Base-by-base conservation (phyloP, 2,888 invertebrate genomes). In the Scaptomyza cyrtandrae region DNA sequence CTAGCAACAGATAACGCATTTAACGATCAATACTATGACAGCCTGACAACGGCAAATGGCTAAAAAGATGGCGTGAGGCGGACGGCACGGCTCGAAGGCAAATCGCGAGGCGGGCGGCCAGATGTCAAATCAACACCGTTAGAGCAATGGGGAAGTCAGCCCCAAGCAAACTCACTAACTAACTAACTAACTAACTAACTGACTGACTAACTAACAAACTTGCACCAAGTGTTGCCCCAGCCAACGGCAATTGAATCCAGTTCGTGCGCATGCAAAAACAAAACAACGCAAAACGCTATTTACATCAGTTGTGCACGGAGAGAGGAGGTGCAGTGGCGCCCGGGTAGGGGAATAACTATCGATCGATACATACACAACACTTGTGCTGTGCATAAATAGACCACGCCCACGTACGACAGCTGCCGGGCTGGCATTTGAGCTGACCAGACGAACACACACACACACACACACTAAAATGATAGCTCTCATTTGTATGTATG, bases 1-100 rank as follows among this genome's bases (percentile, higher is more conserved):
- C 88, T 74, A 83, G 86, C 83, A 72, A 80, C 83, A 83, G 86
- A 88, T 86, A 83, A 76, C 80, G 74, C 84, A 69, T 83, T 88
- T 83, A 83, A 83, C 84, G 83, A 86, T 83, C 83, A 67, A 74
- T 80, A 74, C 80, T 69, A 45, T 71, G 83, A 88, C 88, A 83
- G 80, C 72, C 83, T 88, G 83, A 83, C 83, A 88, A 82, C 84
- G 64, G 75, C 70, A 79, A 75, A 67, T 75, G 67, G 75, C 61
- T 63, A 69, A 68, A 72, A 71, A 75, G 41, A 78, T 73, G 75
- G 79, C 62, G 75, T 73, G 63, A 60, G 56, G 37, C 48, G 39
- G 61, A 16, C 41, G 39, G 27, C 63, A 16, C 41, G 39, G 27
- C 63, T 63, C 29, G 24, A 24, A 44, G 65, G 16, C 16, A 43